phyloP scores from a whole-genome alignment of 2,113 vertebrate species.

The Eleginops maclovinus region DNA sequence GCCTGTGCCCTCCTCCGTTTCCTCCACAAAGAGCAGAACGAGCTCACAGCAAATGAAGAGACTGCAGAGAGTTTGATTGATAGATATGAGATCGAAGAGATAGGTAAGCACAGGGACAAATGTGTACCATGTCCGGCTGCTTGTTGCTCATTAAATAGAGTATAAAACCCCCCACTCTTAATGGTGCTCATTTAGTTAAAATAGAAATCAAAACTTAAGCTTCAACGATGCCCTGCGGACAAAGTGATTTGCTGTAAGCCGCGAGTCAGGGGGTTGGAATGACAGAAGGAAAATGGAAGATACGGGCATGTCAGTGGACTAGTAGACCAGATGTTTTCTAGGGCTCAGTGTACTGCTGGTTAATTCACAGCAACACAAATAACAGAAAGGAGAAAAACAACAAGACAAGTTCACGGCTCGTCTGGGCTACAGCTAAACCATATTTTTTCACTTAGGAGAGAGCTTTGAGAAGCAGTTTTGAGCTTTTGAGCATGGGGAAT shows the following conservation, averaged over 20 bases:
- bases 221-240: slow-evolving; percentile 14
- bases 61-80: slow-evolving; percentile 69
- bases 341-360: slow-evolving; percentile 9
- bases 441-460: background rate
- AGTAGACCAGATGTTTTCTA: slow-evolving; percentile 48
- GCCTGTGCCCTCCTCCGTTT: slow-evolving; percentile 64
- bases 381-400: slow-evolving; percentile 15
- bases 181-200: slow-evolving; percentile 34
- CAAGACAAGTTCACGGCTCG: background rate
- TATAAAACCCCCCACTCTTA: slow-evolving; percentile 4
- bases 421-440: background rate
- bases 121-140: background rate
- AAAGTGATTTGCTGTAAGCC: slow-evolving; percentile 32
- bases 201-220: slow-evolving; percentile 26
- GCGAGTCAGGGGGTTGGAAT: slow-evolving; percentile 16
- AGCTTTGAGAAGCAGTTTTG: background rate
- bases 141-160: slow-evolving; percentile 15
- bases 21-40: slow-evolving; percentile 72
- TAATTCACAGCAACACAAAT: slow-evolving; percentile 23
- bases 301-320: slow-evolving; percentile 17
- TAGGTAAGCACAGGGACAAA: slow-evolving; percentile 59
- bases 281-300: slow-evolving; percentile 37
- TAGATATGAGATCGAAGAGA: slow-evolving; percentile 78
- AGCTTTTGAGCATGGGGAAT: background rate
- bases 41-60: slow-evolving; percentile 60